Conservation (phyloP, 2,797 vertebrate species). For the Phoeniculus purpureus region DNA sequence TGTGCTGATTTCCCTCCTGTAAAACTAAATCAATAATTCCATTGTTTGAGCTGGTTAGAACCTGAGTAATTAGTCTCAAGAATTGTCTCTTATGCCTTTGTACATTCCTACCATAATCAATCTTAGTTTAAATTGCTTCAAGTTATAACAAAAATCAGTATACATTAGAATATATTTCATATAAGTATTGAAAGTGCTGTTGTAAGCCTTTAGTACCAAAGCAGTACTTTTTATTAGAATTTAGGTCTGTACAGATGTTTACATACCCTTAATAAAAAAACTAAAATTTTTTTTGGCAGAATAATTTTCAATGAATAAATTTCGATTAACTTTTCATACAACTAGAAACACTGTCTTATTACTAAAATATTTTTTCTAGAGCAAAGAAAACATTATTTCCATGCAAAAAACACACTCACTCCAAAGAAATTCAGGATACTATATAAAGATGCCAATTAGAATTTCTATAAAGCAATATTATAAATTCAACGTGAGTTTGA, state of each 20-base stretch:
- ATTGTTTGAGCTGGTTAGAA: neutral
- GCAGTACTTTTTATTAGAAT: neutral
- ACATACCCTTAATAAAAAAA: neutral
- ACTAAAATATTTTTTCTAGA: neutral
- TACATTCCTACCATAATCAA: neutral
- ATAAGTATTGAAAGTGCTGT: neutral
- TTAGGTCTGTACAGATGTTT: neutral
- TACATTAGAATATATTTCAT: neutral
- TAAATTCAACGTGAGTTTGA: neutral
- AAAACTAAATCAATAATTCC: neutral
- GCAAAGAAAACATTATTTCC: neutral
- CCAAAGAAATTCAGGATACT: neutral
- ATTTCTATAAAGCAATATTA: neutral
- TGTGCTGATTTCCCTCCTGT: neutral
- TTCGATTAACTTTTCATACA: neutral
- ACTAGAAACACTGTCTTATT: neutral
- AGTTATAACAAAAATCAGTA: neutral
- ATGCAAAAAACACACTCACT: neutral
- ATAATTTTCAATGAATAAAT: neutral
- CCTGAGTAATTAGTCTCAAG: neutral
- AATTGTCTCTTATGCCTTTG: neutral
- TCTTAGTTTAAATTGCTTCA: neutral
- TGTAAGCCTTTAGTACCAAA: neutral
- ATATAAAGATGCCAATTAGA: neutral
- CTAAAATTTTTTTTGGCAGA: neutral